These are phyloP conservation scores for Phrynosoma blainvillii DNA, from an alignment of 2,113 vertebrate genomes.

Conservation along the genomic window DNA sequence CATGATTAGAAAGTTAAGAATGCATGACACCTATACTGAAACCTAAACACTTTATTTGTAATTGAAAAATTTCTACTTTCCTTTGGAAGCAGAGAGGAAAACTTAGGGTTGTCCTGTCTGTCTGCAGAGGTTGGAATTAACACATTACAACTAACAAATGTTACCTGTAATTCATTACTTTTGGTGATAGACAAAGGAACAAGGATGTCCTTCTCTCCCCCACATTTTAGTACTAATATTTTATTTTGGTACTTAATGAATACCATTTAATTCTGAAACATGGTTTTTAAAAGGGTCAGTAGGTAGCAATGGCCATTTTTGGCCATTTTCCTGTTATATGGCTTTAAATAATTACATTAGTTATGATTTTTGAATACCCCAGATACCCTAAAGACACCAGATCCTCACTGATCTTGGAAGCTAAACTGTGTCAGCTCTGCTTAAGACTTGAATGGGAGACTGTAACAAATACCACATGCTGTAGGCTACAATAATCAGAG, in stretches of 20 bases:
- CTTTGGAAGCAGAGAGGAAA: background rate
- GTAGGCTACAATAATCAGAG: too few species aligned
- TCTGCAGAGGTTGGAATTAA: rapidly evolving
- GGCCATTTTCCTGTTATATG: background rate
- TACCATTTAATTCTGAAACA: background rate
- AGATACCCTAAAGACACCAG: too few species aligned
- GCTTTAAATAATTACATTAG: background rate
- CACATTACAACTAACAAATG: background rate
- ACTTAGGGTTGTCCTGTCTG: background rate
- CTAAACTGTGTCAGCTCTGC: too few species aligned
- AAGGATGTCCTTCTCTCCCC: background rate
- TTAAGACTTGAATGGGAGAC: too few species aligned
- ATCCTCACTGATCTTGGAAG: too few species aligned
- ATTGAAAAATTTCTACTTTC: background rate
- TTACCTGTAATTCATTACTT: background rate
- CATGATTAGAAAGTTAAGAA: background rate
- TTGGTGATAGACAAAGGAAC: background rate
- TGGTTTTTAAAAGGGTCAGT: background rate
- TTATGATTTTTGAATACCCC: too few species aligned
- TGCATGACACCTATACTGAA: background rate
- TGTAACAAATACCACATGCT: too few species aligned
- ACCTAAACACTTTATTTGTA: background rate
- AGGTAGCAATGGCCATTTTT: background rate
- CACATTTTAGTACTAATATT: background rate
- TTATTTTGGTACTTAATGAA: background rate